A percentile compares a stretch with the other conserved stretches of the same genome.
Conservation (phyloP, 2,113 vertebrate species). For the Lampris incognitus region DNA sequence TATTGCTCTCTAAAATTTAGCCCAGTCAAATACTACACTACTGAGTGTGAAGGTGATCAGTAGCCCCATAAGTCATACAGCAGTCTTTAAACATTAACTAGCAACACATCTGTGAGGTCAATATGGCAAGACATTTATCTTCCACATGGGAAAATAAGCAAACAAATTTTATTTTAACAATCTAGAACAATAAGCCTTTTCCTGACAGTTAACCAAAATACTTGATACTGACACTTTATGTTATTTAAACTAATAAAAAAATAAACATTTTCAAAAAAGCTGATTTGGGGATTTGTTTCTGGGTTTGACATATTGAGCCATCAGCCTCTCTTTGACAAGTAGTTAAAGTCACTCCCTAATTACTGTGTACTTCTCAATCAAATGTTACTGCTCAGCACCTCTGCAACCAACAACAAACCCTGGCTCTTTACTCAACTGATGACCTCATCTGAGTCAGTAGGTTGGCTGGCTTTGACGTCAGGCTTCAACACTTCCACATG, state of each 20-base stretch:
- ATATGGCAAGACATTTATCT: not conserved
- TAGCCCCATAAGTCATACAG: slow-evolving; percentile 15
- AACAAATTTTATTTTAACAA: not conserved
- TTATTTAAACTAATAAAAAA: not conserved
- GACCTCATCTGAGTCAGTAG: not conserved
- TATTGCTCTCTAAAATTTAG: not conserved
- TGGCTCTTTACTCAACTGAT: not conserved
- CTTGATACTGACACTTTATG: not conserved
- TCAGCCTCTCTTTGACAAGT: not conserved
- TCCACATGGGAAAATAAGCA: not conserved
- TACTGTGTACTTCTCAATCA: not conserved
- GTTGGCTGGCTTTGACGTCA: not conserved
- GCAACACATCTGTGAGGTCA: not conserved
- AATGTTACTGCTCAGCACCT: not conserved
- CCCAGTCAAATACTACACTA: not conserved
- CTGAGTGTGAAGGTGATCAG: slow-evolving; percentile 3
- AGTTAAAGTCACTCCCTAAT: not conserved
- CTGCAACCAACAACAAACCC: not conserved
- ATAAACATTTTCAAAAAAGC: not conserved
- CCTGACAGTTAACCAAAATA: not conserved
- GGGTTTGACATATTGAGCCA: not conserved
- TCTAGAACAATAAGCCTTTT: not conserved
- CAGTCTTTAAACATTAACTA: not conserved
- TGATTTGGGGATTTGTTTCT: not conserved
- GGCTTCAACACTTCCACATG: not conserved